Percentiles rank a stretch among this genome's conserved stretches.
Evolutionary conservation across 2,797 vertebrate species (phyloP).

Genomic region (Brachymystax lenok): DNA sequence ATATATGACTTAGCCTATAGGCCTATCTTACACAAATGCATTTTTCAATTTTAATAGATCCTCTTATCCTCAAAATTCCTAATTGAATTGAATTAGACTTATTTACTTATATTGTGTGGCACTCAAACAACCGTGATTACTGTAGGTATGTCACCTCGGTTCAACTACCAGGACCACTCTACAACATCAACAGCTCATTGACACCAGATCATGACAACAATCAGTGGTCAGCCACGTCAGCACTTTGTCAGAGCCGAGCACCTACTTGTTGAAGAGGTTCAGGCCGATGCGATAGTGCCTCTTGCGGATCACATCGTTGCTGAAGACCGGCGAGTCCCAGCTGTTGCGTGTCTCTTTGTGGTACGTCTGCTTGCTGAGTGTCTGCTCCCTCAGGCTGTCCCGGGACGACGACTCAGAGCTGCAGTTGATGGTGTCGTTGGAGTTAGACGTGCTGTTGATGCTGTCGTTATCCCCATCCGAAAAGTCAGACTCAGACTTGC

Average conservation of each 20-base stretch:
- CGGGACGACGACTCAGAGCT: constrained; percentile 95
- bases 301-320: constrained; percentile 94
- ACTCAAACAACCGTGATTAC: constrained; percentile 7
- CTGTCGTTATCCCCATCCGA: constrained; percentile 98
- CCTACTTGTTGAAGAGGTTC: constrained; percentile 99
- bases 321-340: constrained; percentile 98
- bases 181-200: constrained; percentile 6
- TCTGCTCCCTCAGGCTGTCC: constrained; percentile 93
- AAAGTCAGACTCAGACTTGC: constrained; percentile 95
- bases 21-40: background rate
- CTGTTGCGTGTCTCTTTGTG: constrained; percentile 98
- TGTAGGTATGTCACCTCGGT: constrained; percentile 2
- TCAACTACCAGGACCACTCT: background rate
- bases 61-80: background rate
- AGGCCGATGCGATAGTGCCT: constrained; percentile 96
- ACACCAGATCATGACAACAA: constrained; percentile 10
- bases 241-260: constrained; percentile 44
- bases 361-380: constrained; percentile 95
- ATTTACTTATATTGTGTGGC: constrained; percentile 11
- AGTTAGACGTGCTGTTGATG: constrained; percentile 98
- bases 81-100: constrained; percentile 9
- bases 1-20: background rate
- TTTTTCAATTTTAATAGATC: background rate
- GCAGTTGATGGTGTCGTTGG: constrained; percentile 98
- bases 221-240: constrained; percentile 9